Evolutionary conservation across 2,113 vertebrate species (phyloP).

Genomic region (Deroptyus accipitrinus): DNA sequence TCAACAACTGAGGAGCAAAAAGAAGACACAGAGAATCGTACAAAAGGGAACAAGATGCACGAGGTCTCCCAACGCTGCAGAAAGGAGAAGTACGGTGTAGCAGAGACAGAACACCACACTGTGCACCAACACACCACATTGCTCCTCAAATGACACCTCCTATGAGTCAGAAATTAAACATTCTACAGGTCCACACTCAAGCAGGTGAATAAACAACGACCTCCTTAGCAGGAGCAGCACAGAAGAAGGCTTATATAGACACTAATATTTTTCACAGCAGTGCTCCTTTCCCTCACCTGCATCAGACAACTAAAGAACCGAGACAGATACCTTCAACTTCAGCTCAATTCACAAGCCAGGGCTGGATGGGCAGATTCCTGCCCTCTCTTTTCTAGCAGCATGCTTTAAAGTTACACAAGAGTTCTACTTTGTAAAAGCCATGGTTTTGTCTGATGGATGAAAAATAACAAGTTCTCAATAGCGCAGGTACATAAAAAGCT

Average conservation of each 20-base stretch:
- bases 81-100: not conserved
- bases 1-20: not conserved
- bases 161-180: not conserved
- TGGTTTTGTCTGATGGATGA: not conserved
- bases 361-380: not conserved
- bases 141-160: not conserved
- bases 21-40: not conserved
- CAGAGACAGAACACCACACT: not conserved
- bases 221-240: not conserved
- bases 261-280: not conserved
- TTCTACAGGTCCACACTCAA: not conserved
- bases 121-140: not conserved
- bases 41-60: not conserved
- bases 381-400: not conserved
- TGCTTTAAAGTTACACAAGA: not conserved
- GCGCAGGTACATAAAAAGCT: not conserved
- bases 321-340: not conserved
- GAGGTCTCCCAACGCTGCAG: not conserved
- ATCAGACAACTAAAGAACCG: not conserved
- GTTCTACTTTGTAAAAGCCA: not conserved
- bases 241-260: not conserved
- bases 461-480: not conserved
- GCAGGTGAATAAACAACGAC: not conserved
- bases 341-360: not conserved
- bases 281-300: not conserved